A percentile compares a stretch with the other conserved stretches of the same genome.
phyloP scores from a whole-genome alignment of 2,797 vertebrate genomes.

The Setipinna tenuifilis region DNA sequence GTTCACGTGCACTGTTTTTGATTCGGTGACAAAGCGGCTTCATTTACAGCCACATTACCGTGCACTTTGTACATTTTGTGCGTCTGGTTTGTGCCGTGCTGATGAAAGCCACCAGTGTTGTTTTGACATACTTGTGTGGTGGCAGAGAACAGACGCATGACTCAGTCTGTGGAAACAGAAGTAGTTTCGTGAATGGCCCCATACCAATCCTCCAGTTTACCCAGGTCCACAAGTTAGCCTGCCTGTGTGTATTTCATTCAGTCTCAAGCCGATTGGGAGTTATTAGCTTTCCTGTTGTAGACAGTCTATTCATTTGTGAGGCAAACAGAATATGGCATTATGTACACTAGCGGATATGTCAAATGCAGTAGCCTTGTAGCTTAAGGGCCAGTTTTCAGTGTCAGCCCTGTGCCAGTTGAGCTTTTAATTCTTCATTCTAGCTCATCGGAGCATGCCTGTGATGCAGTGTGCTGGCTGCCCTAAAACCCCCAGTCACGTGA shows the following conservation, averaged over 20 bases:
- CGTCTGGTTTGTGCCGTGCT: background rate
- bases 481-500: background rate
- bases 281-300: background rate
- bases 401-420: background rate
- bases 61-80: background rate
- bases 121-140: background rate
- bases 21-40: background rate
- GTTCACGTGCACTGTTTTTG: background rate
- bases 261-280: background rate
- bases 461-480: background rate
- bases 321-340: background rate
- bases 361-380: background rate
- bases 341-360: background rate
- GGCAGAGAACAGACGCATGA: background rate
- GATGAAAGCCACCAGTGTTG: background rate
- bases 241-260: background rate
- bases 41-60: background rate
- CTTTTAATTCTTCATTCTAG: slow-evolving; percentile 13
- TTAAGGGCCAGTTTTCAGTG: background rate
- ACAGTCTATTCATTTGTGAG: background rate
- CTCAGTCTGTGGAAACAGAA: background rate
- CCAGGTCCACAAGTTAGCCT: background rate
- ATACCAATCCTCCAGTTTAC: background rate
- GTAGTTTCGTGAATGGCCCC: background rate
- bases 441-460: background rate